phyloP scores from a whole-genome alignment of 2,888 invertebrate species.

The Pyrrhia umbra region DNA sequence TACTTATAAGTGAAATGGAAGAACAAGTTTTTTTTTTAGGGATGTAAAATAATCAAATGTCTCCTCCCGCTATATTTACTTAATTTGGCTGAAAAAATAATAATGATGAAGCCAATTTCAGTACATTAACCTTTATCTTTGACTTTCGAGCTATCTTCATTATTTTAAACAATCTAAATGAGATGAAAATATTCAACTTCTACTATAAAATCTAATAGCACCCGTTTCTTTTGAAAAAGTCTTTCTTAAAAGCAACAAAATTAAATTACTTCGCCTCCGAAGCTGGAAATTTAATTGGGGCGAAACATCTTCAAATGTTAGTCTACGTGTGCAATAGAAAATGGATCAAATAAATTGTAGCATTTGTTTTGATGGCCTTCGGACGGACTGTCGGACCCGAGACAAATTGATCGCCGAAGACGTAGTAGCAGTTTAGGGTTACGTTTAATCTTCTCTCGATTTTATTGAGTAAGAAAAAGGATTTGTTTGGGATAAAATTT shows the following conservation, averaged over 20 bases:
- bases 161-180: not conserved
- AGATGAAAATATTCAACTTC: not conserved
- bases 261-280: slow-evolving; percentile 45
- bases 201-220: slow-evolving; percentile 15
- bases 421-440: slow-evolving; percentile 26
- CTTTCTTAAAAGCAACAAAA: slow-evolving; percentile 38
- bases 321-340: slow-evolving; percentile 57
- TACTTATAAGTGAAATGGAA: no score
- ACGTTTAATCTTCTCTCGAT: slow-evolving; percentile 39
- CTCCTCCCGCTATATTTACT: no score
- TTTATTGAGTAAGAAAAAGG: slow-evolving; percentile 22
- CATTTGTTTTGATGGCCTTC: slow-evolving; percentile 59
- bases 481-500: slow-evolving; percentile 18
- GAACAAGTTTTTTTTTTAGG: no score
- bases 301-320: slow-evolving; percentile 40
- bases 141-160: not conserved
- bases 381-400: slow-evolving; percentile 29
- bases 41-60: no score
- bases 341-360: slow-evolving; percentile 56
- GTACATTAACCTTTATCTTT: not conserved
- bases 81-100: no score
- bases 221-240: slow-evolving; percentile 20
- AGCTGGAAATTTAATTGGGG: slow-evolving; percentile 29
- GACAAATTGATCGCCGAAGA: slow-evolving; percentile 38
- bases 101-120: no score